These are phyloP conservation scores for Cantharis nigra DNA, from an alignment of 2,888 invertebrate species.

Conservation along the genomic window DNA sequence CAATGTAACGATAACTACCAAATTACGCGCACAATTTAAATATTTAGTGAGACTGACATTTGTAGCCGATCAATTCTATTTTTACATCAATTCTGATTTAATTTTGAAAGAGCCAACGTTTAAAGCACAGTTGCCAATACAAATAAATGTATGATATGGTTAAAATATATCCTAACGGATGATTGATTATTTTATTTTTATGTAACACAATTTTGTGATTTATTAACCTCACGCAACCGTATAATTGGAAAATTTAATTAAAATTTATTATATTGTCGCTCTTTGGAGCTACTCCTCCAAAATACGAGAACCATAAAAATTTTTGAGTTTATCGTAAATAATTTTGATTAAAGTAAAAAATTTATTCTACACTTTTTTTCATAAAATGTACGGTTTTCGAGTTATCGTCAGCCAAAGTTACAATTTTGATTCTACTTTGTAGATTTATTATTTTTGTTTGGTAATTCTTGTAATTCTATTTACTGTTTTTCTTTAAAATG, in stretches of 20 bases:
- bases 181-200: constrained; percentile 3
- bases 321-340: too few relatives aligned
- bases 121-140: constrained; percentile 28
- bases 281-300: background rate
- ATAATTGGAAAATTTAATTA: background rate
- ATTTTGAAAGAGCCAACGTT: constrained; percentile 24
- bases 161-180: constrained; percentile 12
- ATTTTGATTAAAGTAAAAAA: too few relatives aligned
- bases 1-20: background rate
- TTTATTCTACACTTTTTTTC: too few relatives aligned
- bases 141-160: constrained; percentile 25
- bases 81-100: constrained; percentile 33
- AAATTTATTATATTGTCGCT: background rate
- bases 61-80: constrained; percentile 29
- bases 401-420: too few relatives aligned
- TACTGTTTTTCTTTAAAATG: too few relatives aligned
- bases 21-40: constrained; percentile 1
- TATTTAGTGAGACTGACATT: constrained; percentile 14
- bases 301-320: too few relatives aligned
- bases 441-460: too few relatives aligned
- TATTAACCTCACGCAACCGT: background rate
- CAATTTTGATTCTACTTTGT: too few relatives aligned
- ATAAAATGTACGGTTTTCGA: too few relatives aligned
- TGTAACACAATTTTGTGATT: background rate
- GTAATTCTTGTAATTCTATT: too few relatives aligned